These are phyloP conservation scores for Drosophila paucipuncta DNA, from an alignment of 2,888 invertebrate species.

Conservation along the genomic window DNA sequence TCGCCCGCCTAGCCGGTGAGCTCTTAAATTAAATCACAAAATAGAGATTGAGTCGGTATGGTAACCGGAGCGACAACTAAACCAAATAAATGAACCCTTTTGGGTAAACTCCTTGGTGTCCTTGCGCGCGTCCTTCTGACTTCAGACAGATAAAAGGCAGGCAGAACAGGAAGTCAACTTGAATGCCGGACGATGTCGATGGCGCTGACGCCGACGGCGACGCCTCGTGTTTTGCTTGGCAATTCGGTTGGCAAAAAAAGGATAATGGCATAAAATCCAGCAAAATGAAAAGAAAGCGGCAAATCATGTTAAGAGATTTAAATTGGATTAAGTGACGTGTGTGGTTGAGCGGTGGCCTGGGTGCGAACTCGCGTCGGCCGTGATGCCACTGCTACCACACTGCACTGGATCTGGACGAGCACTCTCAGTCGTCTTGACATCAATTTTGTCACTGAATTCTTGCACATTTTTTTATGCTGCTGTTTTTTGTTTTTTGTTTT, in stretches of 20 bases:
- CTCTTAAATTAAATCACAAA: constrained; percentile 80
- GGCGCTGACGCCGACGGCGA: constrained; percentile 17
- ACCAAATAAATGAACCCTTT: constrained; percentile 80
- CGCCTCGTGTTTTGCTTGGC: constrained; percentile 57
- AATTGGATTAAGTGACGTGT: constrained; percentile 80
- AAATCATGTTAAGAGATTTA: constrained; percentile 83
- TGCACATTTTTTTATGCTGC: constrained; percentile 44
- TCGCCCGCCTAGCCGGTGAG: constrained; percentile 43
- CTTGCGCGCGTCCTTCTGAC: constrained; percentile 57
- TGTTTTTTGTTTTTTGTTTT: constrained; percentile 18
- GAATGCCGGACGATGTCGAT: constrained; percentile 43
- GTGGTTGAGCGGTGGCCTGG: constrained; percentile 20
- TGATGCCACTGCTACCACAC: constrained; percentile 28
- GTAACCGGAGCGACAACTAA: constrained; percentile 60
- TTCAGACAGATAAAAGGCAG: constrained; percentile 66
- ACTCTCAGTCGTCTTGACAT: constrained; percentile 69
- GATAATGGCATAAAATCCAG: constrained; percentile 80
- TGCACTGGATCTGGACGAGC: constrained; percentile 25
- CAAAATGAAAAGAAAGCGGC: constrained; percentile 81
- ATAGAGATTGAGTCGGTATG: constrained; percentile 69
- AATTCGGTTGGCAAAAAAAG: constrained; percentile 64
- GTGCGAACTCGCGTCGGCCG: constrained; percentile 60
- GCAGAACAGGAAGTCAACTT: constrained; percentile 77
- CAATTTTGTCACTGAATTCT: constrained; percentile 73
- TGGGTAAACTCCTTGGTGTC: constrained; percentile 66